Conservation (phyloP, 1,140 invertebrate genomes). For the Nilaparvata lugens region DNA sequence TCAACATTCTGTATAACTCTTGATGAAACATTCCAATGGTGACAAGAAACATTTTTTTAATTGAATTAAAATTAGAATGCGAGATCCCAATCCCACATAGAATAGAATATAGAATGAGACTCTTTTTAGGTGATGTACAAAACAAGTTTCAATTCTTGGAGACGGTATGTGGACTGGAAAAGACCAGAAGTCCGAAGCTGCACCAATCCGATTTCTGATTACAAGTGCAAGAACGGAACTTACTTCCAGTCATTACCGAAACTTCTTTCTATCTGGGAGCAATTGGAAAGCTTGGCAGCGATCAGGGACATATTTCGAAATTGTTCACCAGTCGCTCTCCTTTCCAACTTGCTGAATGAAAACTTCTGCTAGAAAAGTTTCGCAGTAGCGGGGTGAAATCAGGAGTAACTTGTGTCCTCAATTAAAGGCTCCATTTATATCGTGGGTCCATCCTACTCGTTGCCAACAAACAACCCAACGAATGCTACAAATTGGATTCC, state of each 20-base stretch:
- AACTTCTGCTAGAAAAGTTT: background rate
- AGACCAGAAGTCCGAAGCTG: no score
- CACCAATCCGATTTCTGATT: background rate
- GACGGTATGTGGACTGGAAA: no score
- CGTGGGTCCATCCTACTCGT: background rate
- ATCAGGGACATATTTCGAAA: slow-evolving; percentile 6
- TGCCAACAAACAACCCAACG: background rate
- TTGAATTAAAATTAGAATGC: no score
- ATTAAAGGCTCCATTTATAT: slow-evolving; percentile 4
- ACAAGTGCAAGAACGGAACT: background rate
- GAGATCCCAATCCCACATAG: no score
- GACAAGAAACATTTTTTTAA: no score
- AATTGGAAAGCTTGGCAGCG: background rate
- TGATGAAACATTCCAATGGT: no score
- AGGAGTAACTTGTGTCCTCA: slow-evolving; percentile 5
- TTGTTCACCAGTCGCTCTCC: background rate
- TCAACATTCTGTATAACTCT: no score
- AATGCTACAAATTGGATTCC: background rate
- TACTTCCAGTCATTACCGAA: background rate
- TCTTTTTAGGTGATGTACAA: no score
- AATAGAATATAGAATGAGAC: no score
- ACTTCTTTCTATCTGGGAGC: slow-evolving; percentile 1
- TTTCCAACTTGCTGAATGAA: background rate
- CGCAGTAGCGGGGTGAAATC: background rate
- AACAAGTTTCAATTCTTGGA: no score